Conservation (phyloP, 2,113 vertebrate genomes). For the Caranx ignobilis region DNA sequence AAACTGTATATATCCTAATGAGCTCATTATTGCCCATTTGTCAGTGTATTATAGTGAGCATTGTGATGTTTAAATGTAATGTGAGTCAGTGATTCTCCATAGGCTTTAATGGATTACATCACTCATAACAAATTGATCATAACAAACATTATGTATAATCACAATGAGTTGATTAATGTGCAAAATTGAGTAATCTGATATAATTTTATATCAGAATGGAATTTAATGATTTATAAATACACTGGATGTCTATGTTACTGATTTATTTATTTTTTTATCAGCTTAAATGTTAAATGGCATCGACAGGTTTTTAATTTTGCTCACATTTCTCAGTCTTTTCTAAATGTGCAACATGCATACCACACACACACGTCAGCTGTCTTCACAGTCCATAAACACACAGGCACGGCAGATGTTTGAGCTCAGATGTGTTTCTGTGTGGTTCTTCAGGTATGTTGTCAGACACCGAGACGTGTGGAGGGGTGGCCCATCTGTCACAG, state of each 20-base stretch:
- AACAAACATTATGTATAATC: background rate
- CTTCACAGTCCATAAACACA: background rate
- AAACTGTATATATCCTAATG: background rate
- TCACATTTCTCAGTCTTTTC: background rate
- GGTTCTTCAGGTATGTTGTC: constrained; percentile 69
- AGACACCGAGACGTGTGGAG: constrained; percentile 68
- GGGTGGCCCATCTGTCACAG: constrained; percentile 74
- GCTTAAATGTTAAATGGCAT: background rate
- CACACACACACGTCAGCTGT: background rate
- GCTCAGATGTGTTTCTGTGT: constrained; percentile 42
- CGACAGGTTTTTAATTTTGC: background rate
- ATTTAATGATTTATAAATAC: background rate
- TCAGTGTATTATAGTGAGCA: background rate
- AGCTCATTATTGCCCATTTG: background rate
- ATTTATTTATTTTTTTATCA: too few relatives aligned
- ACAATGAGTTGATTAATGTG: background rate
- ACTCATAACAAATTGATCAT: background rate
- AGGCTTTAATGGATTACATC: background rate
- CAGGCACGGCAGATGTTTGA: constrained; percentile 37
- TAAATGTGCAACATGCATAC: background rate
- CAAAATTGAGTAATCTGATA: background rate
- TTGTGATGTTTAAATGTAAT: background rate
- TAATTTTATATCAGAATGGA: background rate
- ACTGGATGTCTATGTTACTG: background rate
- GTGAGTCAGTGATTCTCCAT: background rate